Conservation (phyloP, 2,113 vertebrate species). For the Xenotilapia longispinis region DNA sequence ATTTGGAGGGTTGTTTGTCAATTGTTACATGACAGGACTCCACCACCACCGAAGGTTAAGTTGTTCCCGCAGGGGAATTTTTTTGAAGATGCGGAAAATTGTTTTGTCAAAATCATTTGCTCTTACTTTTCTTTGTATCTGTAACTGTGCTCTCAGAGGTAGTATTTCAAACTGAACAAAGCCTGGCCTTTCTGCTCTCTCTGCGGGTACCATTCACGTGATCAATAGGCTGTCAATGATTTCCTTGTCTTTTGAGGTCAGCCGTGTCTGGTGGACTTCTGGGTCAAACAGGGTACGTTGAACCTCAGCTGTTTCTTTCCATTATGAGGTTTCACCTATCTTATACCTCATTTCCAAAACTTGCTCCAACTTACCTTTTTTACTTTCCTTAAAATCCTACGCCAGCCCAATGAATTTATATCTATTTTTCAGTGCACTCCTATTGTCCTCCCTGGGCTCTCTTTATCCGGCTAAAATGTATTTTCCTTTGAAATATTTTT, state of each 20-base stretch:
- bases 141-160: neutral
- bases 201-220: neutral
- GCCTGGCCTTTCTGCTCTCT: neutral
- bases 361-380: neutral
- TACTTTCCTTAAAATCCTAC: neutral
- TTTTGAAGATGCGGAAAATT: neutral
- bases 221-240: neutral
- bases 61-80: neutral
- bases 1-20: neutral
- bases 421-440: neutral
- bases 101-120: neutral
- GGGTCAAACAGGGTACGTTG: neutral
- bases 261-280: neutral
- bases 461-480: neutral
- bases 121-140: neutral
- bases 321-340: neutral
- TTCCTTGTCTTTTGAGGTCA: neutral
- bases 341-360: neutral
- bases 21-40: neutral
- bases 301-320: neutral
- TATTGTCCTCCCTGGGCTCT: neutral
- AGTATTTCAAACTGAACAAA: neutral
- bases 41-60: neutral
- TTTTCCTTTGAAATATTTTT: neutral
- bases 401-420: neutral